A percentile compares a stretch with the other conserved stretches of the same genome.
Evolutionary conservation across 2,113 vertebrate species (phyloP).

Genomic region (Rhizomys pruinosus): DNA sequence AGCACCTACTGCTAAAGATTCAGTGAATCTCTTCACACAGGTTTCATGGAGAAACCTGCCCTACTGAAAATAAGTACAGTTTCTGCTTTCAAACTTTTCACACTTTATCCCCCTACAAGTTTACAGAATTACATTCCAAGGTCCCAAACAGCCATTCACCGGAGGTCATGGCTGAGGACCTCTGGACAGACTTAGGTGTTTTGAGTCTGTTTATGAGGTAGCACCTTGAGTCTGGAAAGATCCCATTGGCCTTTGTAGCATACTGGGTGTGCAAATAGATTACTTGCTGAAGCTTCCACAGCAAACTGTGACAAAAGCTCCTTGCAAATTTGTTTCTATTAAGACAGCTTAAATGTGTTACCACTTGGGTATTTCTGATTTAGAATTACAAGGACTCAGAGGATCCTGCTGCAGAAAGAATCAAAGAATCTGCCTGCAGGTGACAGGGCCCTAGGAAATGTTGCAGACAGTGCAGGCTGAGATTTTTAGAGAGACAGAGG

Average conservation of each 20-base stretch:
- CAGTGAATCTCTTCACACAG: neutral
- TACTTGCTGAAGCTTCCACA: conserved; percentile 44
- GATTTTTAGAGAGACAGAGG: neutral
- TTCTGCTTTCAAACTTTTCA: conserved; percentile 18
- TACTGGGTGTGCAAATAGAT: conserved; percentile 59
- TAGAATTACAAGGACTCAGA: conserved; percentile 4
- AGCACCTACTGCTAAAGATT: neutral
- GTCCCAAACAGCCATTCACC: neutral
- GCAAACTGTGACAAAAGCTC: conserved; percentile 35
- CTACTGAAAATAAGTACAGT: neutral
- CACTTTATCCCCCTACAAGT: neutral
- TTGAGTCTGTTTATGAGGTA: conserved; percentile 49
- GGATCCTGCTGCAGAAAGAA: conserved; percentile 21
- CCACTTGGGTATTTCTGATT: conserved; percentile 47
- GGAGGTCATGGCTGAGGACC: neutral
- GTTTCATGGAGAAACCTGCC: neutral
- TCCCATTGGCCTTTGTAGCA: conserved; percentile 14
- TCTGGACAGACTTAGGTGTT: neutral
- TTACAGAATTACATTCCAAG: neutral
- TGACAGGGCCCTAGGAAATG: conserved; percentile 3
- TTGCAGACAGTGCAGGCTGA: conserved; percentile 28
- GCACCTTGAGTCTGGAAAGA: neutral
- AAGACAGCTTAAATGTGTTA: conserved; percentile 46
- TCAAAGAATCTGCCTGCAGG: conserved; percentile 7
- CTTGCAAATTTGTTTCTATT: conserved; percentile 60